These are phyloP conservation scores for Tupaia tana DNA, from an alignment of 2,113 vertebrate genomes.

Conservation along the genomic window DNA sequence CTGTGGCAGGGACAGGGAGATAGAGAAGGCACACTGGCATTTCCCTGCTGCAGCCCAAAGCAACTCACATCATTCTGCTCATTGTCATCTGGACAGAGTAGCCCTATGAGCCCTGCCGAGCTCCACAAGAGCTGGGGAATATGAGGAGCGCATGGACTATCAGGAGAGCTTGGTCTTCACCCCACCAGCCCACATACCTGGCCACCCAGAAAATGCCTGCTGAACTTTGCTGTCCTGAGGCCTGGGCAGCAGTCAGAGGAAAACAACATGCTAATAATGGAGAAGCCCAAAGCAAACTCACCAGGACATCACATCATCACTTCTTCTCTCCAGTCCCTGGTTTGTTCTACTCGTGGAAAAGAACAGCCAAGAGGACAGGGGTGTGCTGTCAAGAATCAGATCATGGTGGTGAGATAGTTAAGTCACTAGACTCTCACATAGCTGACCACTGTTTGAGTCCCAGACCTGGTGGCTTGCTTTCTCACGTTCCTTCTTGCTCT, in stretches of 20 bases:
- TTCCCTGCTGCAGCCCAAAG: background rate
- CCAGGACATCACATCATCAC: too few species aligned
- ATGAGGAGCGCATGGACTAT: background rate
- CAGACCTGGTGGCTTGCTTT: too few species aligned
- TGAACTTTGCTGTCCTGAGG: background rate
- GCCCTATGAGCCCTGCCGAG: too few species aligned
- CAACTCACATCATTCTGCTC: background rate
- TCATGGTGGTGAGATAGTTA: too few species aligned
- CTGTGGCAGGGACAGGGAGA: rapidly evolving
- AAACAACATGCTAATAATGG: background rate
- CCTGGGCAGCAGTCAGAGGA: background rate
- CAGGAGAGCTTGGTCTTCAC: background rate
- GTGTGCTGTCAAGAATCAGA: too few species aligned
- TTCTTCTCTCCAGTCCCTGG: background rate
- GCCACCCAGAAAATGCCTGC: background rate
- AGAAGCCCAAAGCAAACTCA: background rate
- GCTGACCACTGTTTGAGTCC: too few species aligned
- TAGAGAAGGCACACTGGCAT: background rate
- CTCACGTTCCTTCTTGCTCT: too few species aligned
- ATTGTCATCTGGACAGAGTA: too few species aligned
- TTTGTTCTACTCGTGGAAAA: background rate
- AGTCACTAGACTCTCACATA: too few species aligned
- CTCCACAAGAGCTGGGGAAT: background rate
- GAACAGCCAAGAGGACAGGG: background rate
- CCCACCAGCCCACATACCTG: background rate